A percentile compares a stretch with the other conserved stretches of the same genome.
Conservation (phyloP, 2,888 invertebrate species). For the Hoplodrina ambigua region DNA sequence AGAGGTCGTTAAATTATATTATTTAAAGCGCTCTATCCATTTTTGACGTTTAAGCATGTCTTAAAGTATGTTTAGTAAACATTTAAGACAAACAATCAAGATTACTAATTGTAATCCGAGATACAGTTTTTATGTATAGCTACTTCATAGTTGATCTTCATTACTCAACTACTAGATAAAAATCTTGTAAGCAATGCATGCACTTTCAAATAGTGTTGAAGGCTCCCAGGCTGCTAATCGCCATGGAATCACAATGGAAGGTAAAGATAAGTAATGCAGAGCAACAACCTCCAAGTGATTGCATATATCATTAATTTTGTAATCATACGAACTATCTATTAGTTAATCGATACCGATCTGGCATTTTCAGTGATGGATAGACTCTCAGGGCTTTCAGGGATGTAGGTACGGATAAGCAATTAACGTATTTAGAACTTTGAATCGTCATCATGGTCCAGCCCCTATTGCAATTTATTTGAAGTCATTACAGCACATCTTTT, state of each 20-base stretch:
- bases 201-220: slow-evolving; percentile 19
- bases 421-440: neutral
- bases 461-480: no score
- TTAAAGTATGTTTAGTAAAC: no score
- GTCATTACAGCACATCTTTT: no score
- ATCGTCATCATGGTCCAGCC: neutral
- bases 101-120: no score
- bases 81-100: no score
- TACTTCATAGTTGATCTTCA: neutral
- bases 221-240: slow-evolving; percentile 8
- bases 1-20: no score
- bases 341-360: slow-evolving; percentile 25
- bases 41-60: no score
- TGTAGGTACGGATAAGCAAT: neutral
- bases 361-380: slow-evolving; percentile 1
- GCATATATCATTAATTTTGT: slow-evolving; percentile 30
- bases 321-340: slow-evolving; percentile 2
- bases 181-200: neutral
- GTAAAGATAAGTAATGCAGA: slow-evolving; percentile 38
- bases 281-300: slow-evolving; percentile 20
- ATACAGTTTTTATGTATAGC: no score
- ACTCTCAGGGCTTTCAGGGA: neutral
- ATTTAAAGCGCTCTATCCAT: no score
- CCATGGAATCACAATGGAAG: neutral
- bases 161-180: neutral